phyloP scores from a whole-genome alignment of 2,888 invertebrate species.

The Rotaria magnacalcarata region DNA sequence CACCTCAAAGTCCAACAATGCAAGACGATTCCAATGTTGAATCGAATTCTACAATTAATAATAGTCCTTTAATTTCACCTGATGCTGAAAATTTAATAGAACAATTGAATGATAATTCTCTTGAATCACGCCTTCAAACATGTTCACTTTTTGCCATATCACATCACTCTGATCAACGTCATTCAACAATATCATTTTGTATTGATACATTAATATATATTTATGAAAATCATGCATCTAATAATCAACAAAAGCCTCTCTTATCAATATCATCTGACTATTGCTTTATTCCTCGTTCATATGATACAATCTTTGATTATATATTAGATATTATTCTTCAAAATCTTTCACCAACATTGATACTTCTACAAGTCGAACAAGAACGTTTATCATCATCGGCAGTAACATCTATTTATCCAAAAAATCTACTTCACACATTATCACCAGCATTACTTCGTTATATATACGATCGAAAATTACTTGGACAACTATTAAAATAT shows the following conservation, averaged over 20 bases:
- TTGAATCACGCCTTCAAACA: conserved; percentile 12
- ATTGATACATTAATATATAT: conserved; percentile 19
- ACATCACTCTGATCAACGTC: neutral
- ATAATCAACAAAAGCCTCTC: neutral
- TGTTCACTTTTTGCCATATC: neutral
- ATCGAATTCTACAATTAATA: neutral
- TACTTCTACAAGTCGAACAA: neutral
- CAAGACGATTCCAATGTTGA: neutral
- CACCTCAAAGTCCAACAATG: conserved; percentile 3
- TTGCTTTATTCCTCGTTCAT: neutral
- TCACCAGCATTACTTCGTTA: neutral
- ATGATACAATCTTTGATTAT: conserved; percentile 1
- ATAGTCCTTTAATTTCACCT: neutral
- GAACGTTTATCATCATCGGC: neutral
- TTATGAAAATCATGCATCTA: neutral
- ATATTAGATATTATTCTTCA: neutral
- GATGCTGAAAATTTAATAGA: neutral
- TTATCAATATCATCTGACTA: neutral
- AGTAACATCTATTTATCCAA: neutral
- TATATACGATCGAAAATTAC: conserved; percentile 22
- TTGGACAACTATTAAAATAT: conserved; percentile 14
- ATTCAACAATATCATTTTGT: neutral
- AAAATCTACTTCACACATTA: neutral
- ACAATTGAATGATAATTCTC: neutral
- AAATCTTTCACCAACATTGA: neutral